A percentile compares a stretch with the other conserved stretches of the same genome.
Evolutionary conservation across 2,113 vertebrate genomes (phyloP).

Genomic region (Meleagris gallopavo): DNA sequence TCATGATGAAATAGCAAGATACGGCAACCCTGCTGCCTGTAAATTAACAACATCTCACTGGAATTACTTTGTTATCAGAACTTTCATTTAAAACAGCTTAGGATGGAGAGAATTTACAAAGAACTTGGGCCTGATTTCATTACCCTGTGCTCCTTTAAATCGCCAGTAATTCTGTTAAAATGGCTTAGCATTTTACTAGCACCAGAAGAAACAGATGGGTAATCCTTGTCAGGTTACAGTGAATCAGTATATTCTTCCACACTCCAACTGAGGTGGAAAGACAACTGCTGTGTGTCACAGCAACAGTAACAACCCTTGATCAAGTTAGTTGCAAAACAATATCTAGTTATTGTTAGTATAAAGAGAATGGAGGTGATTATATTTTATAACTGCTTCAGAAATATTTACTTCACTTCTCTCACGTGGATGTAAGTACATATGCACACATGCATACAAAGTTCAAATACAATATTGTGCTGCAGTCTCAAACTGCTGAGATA

Average conservation of each 20-base stretch:
- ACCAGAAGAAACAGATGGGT: accelerated
- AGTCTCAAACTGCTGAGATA: not conserved
- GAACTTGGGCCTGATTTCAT: not conserved
- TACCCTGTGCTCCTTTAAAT: not conserved
- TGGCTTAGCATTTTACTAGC: not conserved
- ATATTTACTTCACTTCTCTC: not conserved
- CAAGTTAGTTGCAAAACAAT: not conserved
- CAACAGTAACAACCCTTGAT: not conserved
- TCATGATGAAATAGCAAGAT: not conserved
- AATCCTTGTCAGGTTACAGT: not conserved
- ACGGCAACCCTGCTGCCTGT: not conserved
- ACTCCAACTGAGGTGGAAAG: not conserved
- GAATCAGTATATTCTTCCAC: not conserved
- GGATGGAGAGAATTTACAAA: not conserved
- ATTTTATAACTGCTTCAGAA: not conserved
- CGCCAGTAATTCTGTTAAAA: not conserved
- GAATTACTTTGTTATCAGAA: not conserved
- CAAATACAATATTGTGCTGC: accelerated
- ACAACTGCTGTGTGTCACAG: not conserved
- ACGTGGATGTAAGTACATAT: accelerated
- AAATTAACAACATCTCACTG: not conserved
- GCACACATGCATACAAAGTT: not conserved
- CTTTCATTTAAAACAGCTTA: not conserved
- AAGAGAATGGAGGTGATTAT: accelerated
- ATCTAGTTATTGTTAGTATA: not conserved